phyloP scores from a whole-genome alignment of 2,113 vertebrate species.

The Campylomormyrus numenius region DNA sequence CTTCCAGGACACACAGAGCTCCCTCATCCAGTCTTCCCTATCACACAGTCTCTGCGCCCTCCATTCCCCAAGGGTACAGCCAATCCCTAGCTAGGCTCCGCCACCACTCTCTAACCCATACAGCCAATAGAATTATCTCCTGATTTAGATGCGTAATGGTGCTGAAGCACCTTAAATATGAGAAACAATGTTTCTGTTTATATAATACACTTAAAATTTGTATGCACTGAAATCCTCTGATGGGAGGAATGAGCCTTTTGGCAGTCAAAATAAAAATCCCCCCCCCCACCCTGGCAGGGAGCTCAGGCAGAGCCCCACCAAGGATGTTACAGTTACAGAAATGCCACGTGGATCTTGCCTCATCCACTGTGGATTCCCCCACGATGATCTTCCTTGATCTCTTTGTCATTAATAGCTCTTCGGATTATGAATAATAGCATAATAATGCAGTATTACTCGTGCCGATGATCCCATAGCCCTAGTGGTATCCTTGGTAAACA shows the following conservation, averaged over 20 bases:
- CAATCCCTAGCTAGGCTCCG: constrained; percentile 40
- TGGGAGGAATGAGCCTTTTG: background rate
- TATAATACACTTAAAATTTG: background rate
- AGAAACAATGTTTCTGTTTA: background rate
- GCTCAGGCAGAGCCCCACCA: background rate
- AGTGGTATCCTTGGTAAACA: background rate
- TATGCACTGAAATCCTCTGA: background rate
- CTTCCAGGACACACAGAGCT: constrained; percentile 67
- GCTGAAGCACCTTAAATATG: background rate
- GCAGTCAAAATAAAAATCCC: background rate
- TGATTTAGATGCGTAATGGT: background rate
- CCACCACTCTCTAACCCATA: constrained; percentile 13
- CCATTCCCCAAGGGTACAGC: constrained; percentile 71
- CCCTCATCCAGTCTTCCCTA: constrained; percentile 68
- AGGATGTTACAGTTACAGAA: background rate
- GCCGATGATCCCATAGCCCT: background rate
- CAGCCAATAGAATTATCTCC: background rate
- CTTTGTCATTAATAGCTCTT: background rate
- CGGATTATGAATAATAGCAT: background rate
- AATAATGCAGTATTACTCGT: background rate
- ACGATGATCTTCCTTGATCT: background rate
- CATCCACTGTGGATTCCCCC: background rate
- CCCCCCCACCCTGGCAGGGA: background rate
- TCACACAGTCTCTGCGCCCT: constrained; percentile 62
- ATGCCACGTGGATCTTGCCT: background rate